Evolutionary conservation across 2,797 vertebrate species (phyloP), one percentile per base, ranked within the genome.

Genomic region (Botia kubotai): DNA sequence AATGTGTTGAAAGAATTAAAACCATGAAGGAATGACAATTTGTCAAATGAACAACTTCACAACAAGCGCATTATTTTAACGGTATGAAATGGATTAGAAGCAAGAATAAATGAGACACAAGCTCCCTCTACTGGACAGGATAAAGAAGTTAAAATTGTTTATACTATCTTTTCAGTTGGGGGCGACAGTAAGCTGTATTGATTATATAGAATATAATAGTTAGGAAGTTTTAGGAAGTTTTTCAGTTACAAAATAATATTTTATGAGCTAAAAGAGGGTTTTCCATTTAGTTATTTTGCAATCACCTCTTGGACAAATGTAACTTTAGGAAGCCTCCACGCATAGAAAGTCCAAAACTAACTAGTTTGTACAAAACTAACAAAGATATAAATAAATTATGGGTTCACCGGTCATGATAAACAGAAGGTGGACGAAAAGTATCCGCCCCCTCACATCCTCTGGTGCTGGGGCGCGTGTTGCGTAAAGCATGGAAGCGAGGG

Each of bases 401-500:
- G 70, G 11, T 66, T 77, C 57, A 79, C 68, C 65, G 71, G 75
- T 87, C 78, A 81, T 86, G 71, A 85, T 86, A 92, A 92, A 91
- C 90, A 93, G 84, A 84, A 86, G 72, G 81, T 86, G 81, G 26
- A 72, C 52, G 43, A 33, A 23, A 11, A 53, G 52, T 74, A 73
- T 57, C 77, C 79, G 26, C 81, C 88, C 83, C 89, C 66, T 81
- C 81, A 82, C 72, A 81, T 76, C 91, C 93, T 94, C 93, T 93
- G 93, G 90, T 87, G 60, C 91, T 89, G 93, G 91, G 93, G 94
- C 93, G 92, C 93, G 74, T 19, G 75, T 83, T 87, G 91, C 86
- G 85, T 89, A 85, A 89, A 92, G 89, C 89, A 92, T 91, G 92
- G 88, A 84, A 88, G 91, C 92, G 62, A 94, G 93, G 92, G 90